These are phyloP conservation scores for Megalops atlanticus DNA, from an alignment of 2,113 vertebrate species.

Conservation along the genomic window DNA sequence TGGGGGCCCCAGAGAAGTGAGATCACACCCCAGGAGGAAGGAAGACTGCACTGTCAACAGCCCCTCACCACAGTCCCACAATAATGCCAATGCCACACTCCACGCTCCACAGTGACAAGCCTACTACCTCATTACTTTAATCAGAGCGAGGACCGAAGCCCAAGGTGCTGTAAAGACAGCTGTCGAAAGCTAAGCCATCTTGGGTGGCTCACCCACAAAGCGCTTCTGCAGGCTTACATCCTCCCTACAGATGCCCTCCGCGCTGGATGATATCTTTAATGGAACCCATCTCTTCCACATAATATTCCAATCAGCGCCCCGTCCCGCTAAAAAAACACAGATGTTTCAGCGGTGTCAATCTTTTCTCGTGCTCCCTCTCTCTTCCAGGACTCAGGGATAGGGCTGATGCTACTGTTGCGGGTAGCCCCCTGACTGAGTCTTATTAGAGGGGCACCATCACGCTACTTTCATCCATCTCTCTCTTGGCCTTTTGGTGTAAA, in stretches of 20 bases:
- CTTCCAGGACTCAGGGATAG: not conserved
- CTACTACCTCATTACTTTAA: slow-evolving; percentile 37
- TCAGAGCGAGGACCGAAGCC: slow-evolving; percentile 5
- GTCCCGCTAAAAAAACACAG: slow-evolving; percentile 7
- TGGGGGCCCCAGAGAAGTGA: slow-evolving; percentile 65
- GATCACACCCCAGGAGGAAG: slow-evolving; percentile 55
- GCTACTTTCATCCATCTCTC: not conserved
- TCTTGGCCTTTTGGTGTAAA: not conserved
- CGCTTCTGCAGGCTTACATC: no score
- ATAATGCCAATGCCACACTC: not conserved
- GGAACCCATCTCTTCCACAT: slow-evolving; percentile 13
- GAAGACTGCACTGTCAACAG: slow-evolving; percentile 42
- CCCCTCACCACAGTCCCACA: not conserved
- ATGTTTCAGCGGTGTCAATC: not conserved
- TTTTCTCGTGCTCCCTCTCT: slow-evolving; percentile 10
- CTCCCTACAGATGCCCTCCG: slow-evolving; percentile 5
- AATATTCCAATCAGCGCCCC: slow-evolving; percentile 16
- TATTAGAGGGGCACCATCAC: not conserved
- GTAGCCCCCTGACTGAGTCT: not conserved
- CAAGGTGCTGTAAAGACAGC: no score
- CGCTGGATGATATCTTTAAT: not conserved
- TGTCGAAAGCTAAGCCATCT: no score
- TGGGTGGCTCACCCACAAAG: no score
- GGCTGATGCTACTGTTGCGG: not conserved
- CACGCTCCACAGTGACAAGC: slow-evolving; percentile 24